These are phyloP conservation scores for Galerucella pusilla DNA, from an alignment of 2,888 invertebrate species.

Conservation along the genomic window DNA sequence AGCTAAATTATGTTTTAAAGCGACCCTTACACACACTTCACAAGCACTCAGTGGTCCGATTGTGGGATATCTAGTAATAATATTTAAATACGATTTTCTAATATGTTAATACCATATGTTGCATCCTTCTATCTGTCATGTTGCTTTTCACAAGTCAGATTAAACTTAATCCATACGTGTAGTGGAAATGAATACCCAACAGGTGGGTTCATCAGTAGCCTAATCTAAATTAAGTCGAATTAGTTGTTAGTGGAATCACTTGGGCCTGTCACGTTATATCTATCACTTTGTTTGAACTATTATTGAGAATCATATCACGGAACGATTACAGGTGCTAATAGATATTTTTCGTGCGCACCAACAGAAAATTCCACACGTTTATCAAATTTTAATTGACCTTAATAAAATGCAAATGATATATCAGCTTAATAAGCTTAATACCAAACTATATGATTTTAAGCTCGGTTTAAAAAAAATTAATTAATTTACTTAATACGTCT, in stretches of 20 bases:
- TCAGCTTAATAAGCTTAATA: too few species aligned
- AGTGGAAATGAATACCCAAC: slow-evolving; percentile 49
- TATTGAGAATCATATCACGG: slow-evolving; percentile 50
- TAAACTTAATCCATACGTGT: slow-evolving; percentile 51
- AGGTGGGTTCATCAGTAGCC: slow-evolving; percentile 51
- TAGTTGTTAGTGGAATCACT: slow-evolving; percentile 51
- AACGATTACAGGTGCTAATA: slow-evolving; percentile 45
- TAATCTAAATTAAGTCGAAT: slow-evolving; percentile 55
- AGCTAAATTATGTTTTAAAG: slow-evolving; percentile 22
- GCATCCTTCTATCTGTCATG: slow-evolving; percentile 54
- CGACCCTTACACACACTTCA: neutral
- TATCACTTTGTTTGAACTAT: slow-evolving; percentile 44
- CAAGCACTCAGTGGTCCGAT: slow-evolving; percentile 24
- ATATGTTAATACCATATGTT: slow-evolving; percentile 52
- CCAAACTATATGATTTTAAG: too few species aligned
- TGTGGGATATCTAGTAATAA: slow-evolving; percentile 35
- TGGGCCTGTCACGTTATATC: slow-evolving; percentile 48
- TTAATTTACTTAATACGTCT: too few species aligned
- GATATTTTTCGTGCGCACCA: slow-evolving; percentile 8
- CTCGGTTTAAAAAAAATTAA: too few species aligned
- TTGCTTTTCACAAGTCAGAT: slow-evolving; percentile 55
- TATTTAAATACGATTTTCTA: slow-evolving; percentile 41
- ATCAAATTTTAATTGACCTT: neutral
- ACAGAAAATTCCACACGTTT: neutral
- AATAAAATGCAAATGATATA: too few species aligned